phyloP scores from a whole-genome alignment of 2,113 vertebrate genomes.

The Neofelis nebulosa region DNA sequence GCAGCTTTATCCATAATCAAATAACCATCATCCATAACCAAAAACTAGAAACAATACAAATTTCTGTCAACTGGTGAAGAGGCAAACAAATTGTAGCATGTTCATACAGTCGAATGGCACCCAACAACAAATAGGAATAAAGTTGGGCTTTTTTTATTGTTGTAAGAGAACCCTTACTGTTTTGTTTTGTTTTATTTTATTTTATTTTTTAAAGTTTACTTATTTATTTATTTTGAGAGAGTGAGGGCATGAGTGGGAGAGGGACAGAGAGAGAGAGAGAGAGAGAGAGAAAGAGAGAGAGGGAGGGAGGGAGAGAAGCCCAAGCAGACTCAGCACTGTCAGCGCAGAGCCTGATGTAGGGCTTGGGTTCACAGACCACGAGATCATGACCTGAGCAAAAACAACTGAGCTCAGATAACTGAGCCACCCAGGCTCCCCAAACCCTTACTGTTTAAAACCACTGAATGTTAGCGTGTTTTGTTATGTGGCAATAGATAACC shows the following conservation, averaged over 20 bases:
- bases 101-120: neutral
- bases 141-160: neutral
- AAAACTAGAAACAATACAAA: neutral
- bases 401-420: too few species aligned
- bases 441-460: neutral
- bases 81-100: neutral
- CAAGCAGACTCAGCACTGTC: too few species aligned
- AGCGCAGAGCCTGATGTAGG: too few species aligned
- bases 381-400: too few species aligned
- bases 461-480: neutral
- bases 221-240: too few species aligned
- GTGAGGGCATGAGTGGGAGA: too few species aligned
- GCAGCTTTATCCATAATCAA: neutral
- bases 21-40: neutral
- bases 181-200: neutral
- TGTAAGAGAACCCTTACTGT: neutral
- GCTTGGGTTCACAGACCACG: too few species aligned
- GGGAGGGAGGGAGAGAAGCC: too few species aligned
- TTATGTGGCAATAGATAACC: neutral
- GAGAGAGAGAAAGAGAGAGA: too few species aligned
- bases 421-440: neutral
- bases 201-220: too few species aligned
- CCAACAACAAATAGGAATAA: neutral
- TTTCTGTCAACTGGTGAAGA: neutral
- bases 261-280: too few species aligned